phyloP scores from a whole-genome alignment of 1,140 invertebrate species.

The Notospermus geniculatus region DNA sequence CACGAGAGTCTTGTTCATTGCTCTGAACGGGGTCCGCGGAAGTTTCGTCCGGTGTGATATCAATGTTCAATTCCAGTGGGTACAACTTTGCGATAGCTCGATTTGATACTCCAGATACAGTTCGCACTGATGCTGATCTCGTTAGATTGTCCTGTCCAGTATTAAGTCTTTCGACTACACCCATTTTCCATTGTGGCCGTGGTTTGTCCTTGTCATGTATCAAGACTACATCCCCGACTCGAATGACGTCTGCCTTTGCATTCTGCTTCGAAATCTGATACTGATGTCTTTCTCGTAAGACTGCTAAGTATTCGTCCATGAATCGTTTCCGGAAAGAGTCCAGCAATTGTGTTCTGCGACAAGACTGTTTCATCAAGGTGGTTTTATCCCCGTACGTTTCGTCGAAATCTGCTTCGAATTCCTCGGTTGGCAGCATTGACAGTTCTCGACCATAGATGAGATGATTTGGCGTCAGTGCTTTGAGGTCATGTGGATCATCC shows the following conservation, averaged over 20 bases:
- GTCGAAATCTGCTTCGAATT: background rate
- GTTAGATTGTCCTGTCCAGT: too few relatives aligned
- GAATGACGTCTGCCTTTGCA: background rate
- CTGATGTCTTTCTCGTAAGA: conserved; percentile 7
- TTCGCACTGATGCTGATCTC: too few relatives aligned
- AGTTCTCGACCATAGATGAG: background rate
- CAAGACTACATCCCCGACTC: background rate
- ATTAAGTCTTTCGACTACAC: too few relatives aligned
- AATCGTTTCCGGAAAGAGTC: conserved; percentile 1
- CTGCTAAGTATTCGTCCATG: conserved; percentile 1
- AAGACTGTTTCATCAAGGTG: background rate
- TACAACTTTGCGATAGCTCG: too few relatives aligned
- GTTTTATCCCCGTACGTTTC: background rate
- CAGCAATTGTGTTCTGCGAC: background rate
- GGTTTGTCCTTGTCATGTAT: conserved; percentile 6
- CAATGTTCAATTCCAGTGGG: too few relatives aligned
- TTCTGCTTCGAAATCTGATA: background rate
- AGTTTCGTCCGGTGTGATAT: background rate
- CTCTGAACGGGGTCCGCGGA: background rate
- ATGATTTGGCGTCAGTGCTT: background rate
- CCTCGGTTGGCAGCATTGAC: background rate
- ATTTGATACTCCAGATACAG: too few relatives aligned
- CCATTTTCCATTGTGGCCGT: background rate
- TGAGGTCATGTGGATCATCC: background rate
- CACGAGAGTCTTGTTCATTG: background rate